Evolutionary conservation across 2,888 invertebrate species (phyloP).

Genomic region (Trimorus sp.): DNA sequence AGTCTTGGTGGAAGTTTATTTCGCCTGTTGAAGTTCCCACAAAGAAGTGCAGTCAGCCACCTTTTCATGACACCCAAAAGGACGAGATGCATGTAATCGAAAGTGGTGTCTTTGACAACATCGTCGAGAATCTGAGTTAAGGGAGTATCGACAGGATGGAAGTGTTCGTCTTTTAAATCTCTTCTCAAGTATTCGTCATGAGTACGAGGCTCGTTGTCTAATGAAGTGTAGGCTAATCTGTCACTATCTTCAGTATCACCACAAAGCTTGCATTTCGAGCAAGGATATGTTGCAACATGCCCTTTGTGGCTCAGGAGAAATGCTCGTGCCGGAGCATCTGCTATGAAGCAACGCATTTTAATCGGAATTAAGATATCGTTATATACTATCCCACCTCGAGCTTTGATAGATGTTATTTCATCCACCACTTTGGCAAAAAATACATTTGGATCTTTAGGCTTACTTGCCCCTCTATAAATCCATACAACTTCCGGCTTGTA

Average conservation of each 20-base stretch:
- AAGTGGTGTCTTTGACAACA: slow-evolving; percentile 14
- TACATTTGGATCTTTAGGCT: background rate
- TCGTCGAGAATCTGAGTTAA: slow-evolving; percentile 14
- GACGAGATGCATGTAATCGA: slow-evolving; percentile 37
- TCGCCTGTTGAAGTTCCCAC: slow-evolving; percentile 16
- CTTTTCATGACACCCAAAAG: slow-evolving; percentile 18
- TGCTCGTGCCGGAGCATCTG: slow-evolving; percentile 16
- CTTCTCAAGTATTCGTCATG: slow-evolving; percentile 19
- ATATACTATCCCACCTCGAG: background rate
- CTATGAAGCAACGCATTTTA: slow-evolving; percentile 13
- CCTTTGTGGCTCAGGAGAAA: background rate
- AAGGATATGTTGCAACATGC: background rate
- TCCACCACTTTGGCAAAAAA: background rate
- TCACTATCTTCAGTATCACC: background rate
- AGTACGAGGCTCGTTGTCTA: slow-evolving; percentile 8
- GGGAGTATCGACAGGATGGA: slow-evolving; percentile 1
- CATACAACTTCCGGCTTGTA: slow-evolving; percentile 18
- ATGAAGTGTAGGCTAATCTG: background rate
- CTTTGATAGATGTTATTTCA: background rate
- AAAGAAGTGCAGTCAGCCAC: background rate
- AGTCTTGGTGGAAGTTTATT: slow-evolving; percentile 3
- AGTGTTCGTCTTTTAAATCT: slow-evolving; percentile 18
- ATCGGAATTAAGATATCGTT: slow-evolving; percentile 16
- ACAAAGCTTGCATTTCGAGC: slow-evolving; percentile 1
- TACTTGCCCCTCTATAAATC: slow-evolving; percentile 5